Conservation (phyloP, 2,888 invertebrate species). For the Tricholauxania praeusta region DNA sequence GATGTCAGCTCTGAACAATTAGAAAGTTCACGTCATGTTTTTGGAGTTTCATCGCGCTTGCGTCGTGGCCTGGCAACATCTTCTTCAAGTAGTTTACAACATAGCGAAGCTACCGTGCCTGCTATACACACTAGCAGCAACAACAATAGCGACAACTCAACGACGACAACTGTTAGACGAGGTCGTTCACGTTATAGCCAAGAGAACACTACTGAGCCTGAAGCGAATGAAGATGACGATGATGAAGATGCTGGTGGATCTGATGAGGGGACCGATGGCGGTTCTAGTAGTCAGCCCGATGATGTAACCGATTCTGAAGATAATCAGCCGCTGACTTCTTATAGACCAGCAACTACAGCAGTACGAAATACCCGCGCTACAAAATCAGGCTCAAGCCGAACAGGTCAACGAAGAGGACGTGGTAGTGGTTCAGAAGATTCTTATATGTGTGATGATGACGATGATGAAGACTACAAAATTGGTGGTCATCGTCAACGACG, state of each 20-base stretch:
- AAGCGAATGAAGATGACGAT: constrained; percentile 50
- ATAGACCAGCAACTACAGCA: constrained; percentile 54
- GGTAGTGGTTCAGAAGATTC: constrained; percentile 51
- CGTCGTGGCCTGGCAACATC: constrained; percentile 60
- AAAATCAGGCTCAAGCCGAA: constrained; percentile 28
- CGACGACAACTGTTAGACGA: constrained; percentile 48
- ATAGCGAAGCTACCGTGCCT: constrained; percentile 29
- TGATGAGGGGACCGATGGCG: constrained; percentile 64
- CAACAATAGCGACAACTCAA: constrained; percentile 23
- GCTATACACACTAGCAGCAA: constrained; percentile 29
- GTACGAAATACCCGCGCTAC: constrained; percentile 28
- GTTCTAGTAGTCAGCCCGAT: constrained; percentile 54
- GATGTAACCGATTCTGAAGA: constrained; percentile 66
- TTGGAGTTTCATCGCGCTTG: constrained; percentile 51
- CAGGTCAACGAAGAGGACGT: constrained; percentile 38
- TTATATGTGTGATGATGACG: constrained; percentile 55
- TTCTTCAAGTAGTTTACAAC: constrained; percentile 48
- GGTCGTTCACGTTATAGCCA: constrained; percentile 60
- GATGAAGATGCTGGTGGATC: constrained; percentile 58
- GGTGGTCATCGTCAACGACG: constrained; percentile 13
- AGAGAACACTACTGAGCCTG: constrained; percentile 55
- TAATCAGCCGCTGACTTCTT: constrained; percentile 69
- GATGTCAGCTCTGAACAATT: constrained; percentile 59
- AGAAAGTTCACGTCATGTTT: constrained; percentile 51
- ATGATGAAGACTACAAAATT: constrained; percentile 59